Percentiles rank a stretch among this genome's conserved stretches.
phyloP scores from a whole-genome alignment of 2,888 invertebrate species.

The Cecidostiba fungosa region DNA sequence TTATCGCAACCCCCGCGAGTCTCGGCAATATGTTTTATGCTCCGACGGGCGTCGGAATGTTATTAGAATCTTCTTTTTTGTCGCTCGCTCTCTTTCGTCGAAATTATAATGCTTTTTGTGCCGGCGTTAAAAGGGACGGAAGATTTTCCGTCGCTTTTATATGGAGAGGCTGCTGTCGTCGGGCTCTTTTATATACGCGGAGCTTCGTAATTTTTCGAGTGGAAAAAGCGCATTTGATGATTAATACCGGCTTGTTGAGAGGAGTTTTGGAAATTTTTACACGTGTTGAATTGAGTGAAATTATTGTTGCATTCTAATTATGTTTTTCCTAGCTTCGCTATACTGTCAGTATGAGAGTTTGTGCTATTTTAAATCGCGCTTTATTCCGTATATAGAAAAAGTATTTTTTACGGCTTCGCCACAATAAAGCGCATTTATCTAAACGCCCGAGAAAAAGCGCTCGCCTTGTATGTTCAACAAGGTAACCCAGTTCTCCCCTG shows the following conservation, averaged over 20 bases:
- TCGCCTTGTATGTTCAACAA: not conserved
- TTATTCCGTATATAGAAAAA: conserved; percentile 1
- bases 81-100: not conserved
- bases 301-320: not conserved
- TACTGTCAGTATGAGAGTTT: too few species aligned
- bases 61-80: conserved; percentile 25
- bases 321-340: too few species aligned
- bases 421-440: conserved; percentile 25
- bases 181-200: not conserved
- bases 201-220: conserved; percentile 7
- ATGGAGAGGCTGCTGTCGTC: too few species aligned
- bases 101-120: conserved; percentile 29
- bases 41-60: not conserved
- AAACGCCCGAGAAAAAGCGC: conserved; percentile 13
- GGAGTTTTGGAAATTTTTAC: not conserved
- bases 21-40: conserved; percentile 38
- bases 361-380: not conserved
- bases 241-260: not conserved
- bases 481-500: conserved; percentile 19
- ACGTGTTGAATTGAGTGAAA: not conserved
- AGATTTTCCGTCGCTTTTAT: conserved; percentile 13
- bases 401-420: not conserved
- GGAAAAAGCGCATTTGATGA: not conserved
- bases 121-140: conserved; percentile 18
- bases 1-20: not conserved